These are phyloP conservation scores for Diogma glabrata DNA, from an alignment of 2,888 invertebrate genomes.

Conservation along the genomic window DNA sequence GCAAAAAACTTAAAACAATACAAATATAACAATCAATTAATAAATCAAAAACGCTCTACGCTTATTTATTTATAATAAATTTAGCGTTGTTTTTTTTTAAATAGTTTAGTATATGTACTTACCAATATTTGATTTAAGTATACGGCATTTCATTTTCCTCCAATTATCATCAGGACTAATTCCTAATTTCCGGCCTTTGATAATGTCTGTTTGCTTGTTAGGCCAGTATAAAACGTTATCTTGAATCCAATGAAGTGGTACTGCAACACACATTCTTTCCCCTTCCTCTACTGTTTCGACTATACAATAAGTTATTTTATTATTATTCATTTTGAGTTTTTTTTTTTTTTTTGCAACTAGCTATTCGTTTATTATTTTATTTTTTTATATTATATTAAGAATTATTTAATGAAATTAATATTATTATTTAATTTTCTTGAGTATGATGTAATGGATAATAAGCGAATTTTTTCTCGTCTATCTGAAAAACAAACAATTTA, in stretches of 20 bases:
- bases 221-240: background rate
- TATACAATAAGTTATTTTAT: background rate
- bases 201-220: background rate
- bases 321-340: background rate
- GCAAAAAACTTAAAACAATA: background rate
- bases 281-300: background rate
- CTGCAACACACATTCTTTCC: background rate
- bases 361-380: too few relatives aligned
- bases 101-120: background rate
- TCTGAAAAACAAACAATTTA: conserved; percentile 4
- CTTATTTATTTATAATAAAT: background rate
- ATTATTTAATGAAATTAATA: too few relatives aligned
- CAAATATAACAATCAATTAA: too few relatives aligned
- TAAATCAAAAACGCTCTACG: background rate
- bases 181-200: background rate
- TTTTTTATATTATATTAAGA: too few relatives aligned
- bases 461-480: background rate
- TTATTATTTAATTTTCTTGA: background rate
- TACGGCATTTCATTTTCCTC: background rate
- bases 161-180: background rate
- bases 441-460: background rate
- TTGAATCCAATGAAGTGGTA: background rate
- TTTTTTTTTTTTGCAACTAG: background rate
- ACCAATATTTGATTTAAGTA: background rate
- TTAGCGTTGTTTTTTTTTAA: background rate